These are phyloP conservation scores for Odontomyia ornata DNA, from an alignment of 2,888 invertebrate species.

Conservation along the genomic window DNA sequence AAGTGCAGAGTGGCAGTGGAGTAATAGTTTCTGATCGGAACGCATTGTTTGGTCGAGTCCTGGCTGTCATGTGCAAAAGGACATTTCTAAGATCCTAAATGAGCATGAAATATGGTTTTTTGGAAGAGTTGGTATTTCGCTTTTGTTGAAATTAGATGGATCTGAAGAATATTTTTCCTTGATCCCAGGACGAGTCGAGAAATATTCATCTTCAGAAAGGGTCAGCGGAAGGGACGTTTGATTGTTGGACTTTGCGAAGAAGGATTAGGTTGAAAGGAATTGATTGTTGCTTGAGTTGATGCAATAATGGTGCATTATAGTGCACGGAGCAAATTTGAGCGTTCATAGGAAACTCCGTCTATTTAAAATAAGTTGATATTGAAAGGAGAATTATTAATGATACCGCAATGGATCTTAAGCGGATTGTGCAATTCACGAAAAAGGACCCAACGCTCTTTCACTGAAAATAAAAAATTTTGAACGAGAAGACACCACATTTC, in stretches of 20 bases:
- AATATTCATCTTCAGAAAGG: conserved; percentile 20
- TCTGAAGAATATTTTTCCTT: conserved; percentile 6
- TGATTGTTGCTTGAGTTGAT: neutral
- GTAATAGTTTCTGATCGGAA: conserved; percentile 29
- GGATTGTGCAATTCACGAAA: no score
- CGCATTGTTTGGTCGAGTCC: neutral
- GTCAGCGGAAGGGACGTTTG: conserved; percentile 35
- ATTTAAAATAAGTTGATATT: no score
- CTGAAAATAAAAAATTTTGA: no score
- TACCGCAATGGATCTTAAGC: no score
- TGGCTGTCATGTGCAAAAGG: conserved; percentile 4
- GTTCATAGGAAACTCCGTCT: no score
- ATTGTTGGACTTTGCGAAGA: neutral
- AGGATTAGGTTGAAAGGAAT: conserved; percentile 15
- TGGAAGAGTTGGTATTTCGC: conserved; percentile 31
- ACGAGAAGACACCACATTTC: no score
- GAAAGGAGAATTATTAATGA: no score
- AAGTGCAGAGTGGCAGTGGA: conserved; percentile 22
- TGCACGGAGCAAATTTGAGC: no score
- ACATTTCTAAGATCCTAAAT: conserved; percentile 32
- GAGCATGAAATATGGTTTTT: conserved; percentile 43
- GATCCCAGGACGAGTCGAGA: neutral
- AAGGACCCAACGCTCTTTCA: no score
- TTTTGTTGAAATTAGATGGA: conserved; percentile 28
- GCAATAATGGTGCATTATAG: neutral